These are phyloP conservation scores for Potamarius usumacintae DNA, from an alignment of 2,113 vertebrate species.

Conservation along the genomic window DNA sequence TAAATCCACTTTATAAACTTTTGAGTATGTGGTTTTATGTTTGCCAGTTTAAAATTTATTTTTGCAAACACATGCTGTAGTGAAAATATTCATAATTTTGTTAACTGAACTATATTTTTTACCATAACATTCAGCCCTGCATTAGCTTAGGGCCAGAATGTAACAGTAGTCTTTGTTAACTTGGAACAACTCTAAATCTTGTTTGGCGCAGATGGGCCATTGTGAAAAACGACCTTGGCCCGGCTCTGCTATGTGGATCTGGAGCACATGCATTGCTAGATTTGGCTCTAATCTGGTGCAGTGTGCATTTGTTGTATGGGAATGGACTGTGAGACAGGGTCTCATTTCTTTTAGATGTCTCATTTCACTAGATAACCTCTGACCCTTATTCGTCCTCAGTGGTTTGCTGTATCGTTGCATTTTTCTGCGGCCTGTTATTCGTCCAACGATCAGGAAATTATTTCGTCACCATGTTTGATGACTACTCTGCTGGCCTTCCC, in stretches of 20 bases:
- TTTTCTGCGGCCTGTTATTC: slow-evolving; percentile 90
- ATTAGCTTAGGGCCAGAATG: background rate
- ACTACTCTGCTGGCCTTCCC: slow-evolving; percentile 93
- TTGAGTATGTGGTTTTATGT: background rate
- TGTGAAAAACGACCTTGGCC: background rate
- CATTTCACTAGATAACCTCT: slow-evolving; percentile 18
- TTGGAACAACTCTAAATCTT: background rate
- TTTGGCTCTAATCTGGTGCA: background rate
- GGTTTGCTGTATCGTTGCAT: slow-evolving; percentile 89
- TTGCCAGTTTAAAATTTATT: background rate
- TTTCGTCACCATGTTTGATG: slow-evolving; percentile 98
- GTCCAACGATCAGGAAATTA: slow-evolving; percentile 98
- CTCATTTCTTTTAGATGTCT: background rate
- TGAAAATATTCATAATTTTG: background rate
- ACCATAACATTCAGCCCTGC: background rate
- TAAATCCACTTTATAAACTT: background rate
- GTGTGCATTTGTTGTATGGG: background rate
- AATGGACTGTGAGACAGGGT: background rate
- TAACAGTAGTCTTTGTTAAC: background rate
- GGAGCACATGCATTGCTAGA: background rate
- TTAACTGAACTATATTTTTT: background rate
- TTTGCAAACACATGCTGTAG: background rate
- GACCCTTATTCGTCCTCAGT: slow-evolving; percentile 69
- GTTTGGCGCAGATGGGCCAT: background rate
- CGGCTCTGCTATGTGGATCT: background rate